Percentiles rank a stretch among this genome's conserved stretches.
Evolutionary conservation across 2,797 vertebrate genomes (phyloP).

Genomic region (Hemibagrus guttatus): DNA sequence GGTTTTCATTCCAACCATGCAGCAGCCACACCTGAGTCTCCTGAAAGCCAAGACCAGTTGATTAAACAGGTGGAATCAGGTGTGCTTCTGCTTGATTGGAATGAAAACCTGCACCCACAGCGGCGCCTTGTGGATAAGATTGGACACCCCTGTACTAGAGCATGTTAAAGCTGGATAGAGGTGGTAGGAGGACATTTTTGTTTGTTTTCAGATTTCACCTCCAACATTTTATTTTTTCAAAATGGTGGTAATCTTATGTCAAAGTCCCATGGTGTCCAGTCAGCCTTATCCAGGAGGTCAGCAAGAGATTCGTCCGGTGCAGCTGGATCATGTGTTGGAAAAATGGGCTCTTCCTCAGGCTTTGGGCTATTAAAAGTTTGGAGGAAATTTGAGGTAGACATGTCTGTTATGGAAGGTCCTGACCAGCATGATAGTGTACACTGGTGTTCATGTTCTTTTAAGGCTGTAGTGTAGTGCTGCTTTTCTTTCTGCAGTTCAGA

Average conservation of each 20-base stretch:
- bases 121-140: too few species aligned
- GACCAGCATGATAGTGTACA: constrained; percentile 57
- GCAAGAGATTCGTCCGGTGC: constrained; percentile 7
- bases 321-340: constrained; percentile 5
- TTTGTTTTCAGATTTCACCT: background rate
- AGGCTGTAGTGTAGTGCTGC: constrained; percentile 53
- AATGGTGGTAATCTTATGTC: constrained; percentile 12
- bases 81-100: too few species aligned
- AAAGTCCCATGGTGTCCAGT: constrained; percentile 48
- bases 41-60: too few species aligned
- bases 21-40: too few species aligned
- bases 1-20: too few species aligned
- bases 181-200: background rate
- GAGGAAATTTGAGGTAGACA: constrained; percentile 21
- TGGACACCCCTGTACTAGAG: too few species aligned
- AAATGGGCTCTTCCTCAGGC: constrained; percentile 29
- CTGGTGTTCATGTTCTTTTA: constrained; percentile 66
- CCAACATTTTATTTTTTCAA: constrained; percentile 8
- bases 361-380: constrained; percentile 18
- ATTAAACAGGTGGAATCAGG: too few species aligned
- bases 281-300: constrained; percentile 43
- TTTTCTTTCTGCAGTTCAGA: constrained; percentile 59
- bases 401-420: constrained; percentile 26
- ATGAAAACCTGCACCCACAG: too few species aligned
- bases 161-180: background rate